Conservation (phyloP, 2,113 vertebrate species). For the Corvus cornix region DNA sequence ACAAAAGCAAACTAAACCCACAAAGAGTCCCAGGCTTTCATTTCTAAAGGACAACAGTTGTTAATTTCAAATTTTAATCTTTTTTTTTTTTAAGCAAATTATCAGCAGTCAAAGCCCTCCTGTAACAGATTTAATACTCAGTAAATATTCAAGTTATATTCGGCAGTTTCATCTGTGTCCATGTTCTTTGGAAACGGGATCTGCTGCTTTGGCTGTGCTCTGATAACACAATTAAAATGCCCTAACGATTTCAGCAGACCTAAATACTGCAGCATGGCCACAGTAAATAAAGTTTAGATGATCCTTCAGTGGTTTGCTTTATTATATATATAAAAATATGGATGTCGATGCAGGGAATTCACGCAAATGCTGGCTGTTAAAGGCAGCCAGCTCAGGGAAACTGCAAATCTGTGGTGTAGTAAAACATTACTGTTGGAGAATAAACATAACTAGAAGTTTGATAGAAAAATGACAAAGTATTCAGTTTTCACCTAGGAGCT, state of each 20-base stretch:
- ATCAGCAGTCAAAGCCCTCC: background rate
- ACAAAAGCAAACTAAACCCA: background rate
- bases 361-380: background rate
- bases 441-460: background rate
- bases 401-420: background rate
- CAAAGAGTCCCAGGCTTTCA: background rate
- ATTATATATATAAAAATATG: background rate
- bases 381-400: background rate
- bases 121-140: background rate
- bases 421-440: background rate
- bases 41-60: background rate
- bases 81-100: background rate
- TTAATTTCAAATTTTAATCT: background rate
- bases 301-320: background rate
- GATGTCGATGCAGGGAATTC: background rate
- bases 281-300: slow-evolving; percentile 6
- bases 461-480: background rate
- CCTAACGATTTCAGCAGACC: background rate
- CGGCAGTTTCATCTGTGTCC: background rate
- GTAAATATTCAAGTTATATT: background rate
- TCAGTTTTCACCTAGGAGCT: background rate
- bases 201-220: background rate
- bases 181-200: background rate
- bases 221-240: background rate
- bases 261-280: background rate